A percentile compares a stretch with the other conserved stretches of the same genome.
Evolutionary conservation across 2,888 invertebrate genomes (phyloP).

Genomic region (Toxonevra muliebris): DNA sequence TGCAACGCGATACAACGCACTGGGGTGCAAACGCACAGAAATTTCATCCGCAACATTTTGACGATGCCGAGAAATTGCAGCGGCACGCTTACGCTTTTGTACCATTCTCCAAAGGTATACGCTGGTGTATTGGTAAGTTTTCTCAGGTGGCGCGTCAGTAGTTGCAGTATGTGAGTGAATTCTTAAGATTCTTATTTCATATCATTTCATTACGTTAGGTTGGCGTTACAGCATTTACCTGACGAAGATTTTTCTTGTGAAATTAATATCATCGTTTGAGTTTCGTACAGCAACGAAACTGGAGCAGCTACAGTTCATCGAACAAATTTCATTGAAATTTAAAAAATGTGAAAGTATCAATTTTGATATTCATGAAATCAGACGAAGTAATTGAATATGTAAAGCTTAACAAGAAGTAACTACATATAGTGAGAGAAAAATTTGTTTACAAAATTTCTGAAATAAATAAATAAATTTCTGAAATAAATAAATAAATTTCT

Average conservation of each 20-base stretch:
- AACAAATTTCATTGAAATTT: conserved; percentile 61
- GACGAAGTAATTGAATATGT: no score
- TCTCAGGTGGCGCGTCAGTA: neutral
- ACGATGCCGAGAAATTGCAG: conserved; percentile 32
- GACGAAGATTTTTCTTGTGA: conserved; percentile 58
- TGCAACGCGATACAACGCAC: conserved; percentile 57
- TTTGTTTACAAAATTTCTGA: no score
- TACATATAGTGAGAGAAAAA: no score
- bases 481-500: no score
- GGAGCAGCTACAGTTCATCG: conserved; percentile 54
- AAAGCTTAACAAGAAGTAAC: no score
- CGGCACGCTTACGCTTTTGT: conserved; percentile 59
- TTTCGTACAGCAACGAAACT: conserved; percentile 53
- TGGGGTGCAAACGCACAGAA: conserved; percentile 58
- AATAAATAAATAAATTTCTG: no score
- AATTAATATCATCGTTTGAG: conserved; percentile 53
- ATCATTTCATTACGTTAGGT: conserved; percentile 43
- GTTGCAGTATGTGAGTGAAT: neutral
- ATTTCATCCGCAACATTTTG: conserved; percentile 60
- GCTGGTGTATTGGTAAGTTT: conserved; percentile 58
- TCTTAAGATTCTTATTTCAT: conserved; percentile 2
- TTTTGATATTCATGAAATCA: conserved; percentile 27
- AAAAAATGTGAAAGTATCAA: conserved; percentile 52
- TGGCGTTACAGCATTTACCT: conserved; percentile 59
- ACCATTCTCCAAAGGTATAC: conserved; percentile 60